A percentile compares a stretch with the other conserved stretches of the same genome.
Conservation (phyloP, 2,797 vertebrate genomes). For the Philypnodon macrostomus region DNA sequence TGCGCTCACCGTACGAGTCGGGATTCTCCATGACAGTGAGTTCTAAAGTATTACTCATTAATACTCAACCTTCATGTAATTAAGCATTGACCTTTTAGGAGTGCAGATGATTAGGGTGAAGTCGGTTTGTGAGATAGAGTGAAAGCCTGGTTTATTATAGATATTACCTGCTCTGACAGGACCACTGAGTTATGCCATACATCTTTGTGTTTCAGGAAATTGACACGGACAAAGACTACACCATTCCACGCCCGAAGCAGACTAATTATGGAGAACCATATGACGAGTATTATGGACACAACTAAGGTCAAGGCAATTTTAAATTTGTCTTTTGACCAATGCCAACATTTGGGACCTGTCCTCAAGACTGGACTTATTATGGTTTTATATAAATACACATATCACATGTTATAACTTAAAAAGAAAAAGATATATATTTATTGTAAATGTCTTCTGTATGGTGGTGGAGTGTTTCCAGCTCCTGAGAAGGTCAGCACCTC, state of each 20-base stretch:
- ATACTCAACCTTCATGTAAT: constrained; percentile 26
- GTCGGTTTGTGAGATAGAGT: constrained; percentile 26
- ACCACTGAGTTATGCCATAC: constrained; percentile 7
- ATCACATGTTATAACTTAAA: no score
- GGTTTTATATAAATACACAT: no score
- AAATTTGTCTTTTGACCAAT: no score
- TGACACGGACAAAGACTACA: constrained; percentile 76
- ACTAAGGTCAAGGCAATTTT: no score
- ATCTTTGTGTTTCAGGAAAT: constrained; percentile 73
- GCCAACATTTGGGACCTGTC: no score
- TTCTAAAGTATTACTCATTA: constrained; percentile 33
- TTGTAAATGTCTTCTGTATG: no score
- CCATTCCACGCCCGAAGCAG: constrained; percentile 82
- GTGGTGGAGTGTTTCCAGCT: no score
- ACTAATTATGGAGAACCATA: constrained; percentile 72
- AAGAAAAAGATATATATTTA: no score
- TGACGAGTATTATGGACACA: constrained; percentile 64
- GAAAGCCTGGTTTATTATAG: constrained; percentile 10
- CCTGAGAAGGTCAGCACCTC: no score
- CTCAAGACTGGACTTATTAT: no score
- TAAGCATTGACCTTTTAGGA: constrained; percentile 31
- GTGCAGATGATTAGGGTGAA: constrained; percentile 8
- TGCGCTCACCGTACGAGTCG: constrained; percentile 73
- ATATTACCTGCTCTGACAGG: constrained; percentile 6
- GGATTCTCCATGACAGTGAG: constrained; percentile 76